Conservation (phyloP, 1,140 invertebrate species). For the Panagrolaimus sp. region DNA sequence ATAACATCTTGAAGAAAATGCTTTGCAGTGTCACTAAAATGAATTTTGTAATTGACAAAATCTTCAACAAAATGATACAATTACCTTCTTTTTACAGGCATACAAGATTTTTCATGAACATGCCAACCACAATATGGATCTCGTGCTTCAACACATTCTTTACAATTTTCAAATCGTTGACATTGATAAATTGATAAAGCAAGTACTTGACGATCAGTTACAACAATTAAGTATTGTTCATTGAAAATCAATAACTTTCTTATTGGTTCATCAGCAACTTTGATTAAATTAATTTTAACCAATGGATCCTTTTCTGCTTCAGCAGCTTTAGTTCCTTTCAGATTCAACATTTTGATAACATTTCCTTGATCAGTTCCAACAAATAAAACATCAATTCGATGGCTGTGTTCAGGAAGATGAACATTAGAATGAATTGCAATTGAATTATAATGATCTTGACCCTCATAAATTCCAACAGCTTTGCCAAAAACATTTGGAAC, state of each 20-base stretch:
- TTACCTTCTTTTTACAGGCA: neutral
- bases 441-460: conserved; percentile 46
- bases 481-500: conserved; percentile 44
- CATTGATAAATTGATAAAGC: conserved; percentile 44
- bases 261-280: conserved; percentile 39
- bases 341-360: conserved; percentile 45
- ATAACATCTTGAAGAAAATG: conserved; percentile 9
- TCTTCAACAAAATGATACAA: too few species aligned
- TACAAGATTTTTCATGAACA: conserved; percentile 8
- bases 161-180: conserved; percentile 25
- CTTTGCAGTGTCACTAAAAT: neutral
- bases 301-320: conserved; percentile 27
- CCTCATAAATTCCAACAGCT: conserved; percentile 44
- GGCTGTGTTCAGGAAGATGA: conserved; percentile 31
- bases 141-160: conserved; percentile 29
- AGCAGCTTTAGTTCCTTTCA: neutral
- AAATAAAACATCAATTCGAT: conserved; percentile 41
- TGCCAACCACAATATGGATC: conserved; percentile 48
- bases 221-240: conserved; percentile 37
- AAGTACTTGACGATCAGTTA: conserved; percentile 33
- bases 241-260: conserved; percentile 38
- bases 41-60: too few species aligned
- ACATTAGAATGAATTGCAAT: conserved; percentile 38
- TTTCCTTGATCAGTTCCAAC: conserved; percentile 50
- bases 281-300: conserved; percentile 32